A percentile compares a stretch with the other conserved stretches of the same genome.
These are phyloP conservation scores for Pelecanoides urinatrix DNA, from an alignment of 2,113 vertebrate species.

Conservation along the genomic window DNA sequence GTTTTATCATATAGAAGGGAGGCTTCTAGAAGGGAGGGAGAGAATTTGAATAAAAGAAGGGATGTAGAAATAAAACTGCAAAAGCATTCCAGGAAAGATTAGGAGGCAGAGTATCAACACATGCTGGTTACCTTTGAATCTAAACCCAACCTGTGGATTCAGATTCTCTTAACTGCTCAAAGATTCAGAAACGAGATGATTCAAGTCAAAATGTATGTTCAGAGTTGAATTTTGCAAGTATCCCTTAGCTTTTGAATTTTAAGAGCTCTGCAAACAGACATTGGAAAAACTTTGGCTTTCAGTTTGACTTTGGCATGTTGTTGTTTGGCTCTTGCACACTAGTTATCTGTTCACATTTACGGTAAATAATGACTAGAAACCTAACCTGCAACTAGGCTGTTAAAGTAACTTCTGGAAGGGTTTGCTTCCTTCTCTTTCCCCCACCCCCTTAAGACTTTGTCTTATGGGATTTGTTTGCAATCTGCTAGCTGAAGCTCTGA, in stretches of 20 bases:
- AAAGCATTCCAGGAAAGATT: not conserved
- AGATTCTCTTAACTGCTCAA: not conserved
- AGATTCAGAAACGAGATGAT: not conserved
- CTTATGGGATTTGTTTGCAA: conserved; percentile 21
- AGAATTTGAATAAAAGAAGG: not conserved
- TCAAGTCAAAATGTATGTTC: not conserved
- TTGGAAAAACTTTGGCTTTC: not conserved
- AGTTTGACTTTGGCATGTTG: not conserved
- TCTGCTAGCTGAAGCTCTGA: conserved; percentile 7
- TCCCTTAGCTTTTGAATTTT: not conserved
- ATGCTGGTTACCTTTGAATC: not conserved
- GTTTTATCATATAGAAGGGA: not conserved
- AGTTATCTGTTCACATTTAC: not conserved
- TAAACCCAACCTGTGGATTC: not conserved
- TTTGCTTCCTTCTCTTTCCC: conserved; percentile 7
- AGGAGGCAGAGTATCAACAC: not conserved
- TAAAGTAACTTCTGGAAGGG: not conserved
- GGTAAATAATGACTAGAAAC: not conserved
- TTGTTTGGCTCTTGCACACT: not conserved
- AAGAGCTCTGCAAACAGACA: not conserved
- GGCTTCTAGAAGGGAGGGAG: not conserved
- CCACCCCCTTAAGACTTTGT: conserved; percentile 22
- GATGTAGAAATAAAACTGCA: not conserved
- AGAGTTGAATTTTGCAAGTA: not conserved
- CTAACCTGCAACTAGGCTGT: not conserved